Conservation (phyloP, 2,888 invertebrate genomes). For the Andrena minutula region DNA sequence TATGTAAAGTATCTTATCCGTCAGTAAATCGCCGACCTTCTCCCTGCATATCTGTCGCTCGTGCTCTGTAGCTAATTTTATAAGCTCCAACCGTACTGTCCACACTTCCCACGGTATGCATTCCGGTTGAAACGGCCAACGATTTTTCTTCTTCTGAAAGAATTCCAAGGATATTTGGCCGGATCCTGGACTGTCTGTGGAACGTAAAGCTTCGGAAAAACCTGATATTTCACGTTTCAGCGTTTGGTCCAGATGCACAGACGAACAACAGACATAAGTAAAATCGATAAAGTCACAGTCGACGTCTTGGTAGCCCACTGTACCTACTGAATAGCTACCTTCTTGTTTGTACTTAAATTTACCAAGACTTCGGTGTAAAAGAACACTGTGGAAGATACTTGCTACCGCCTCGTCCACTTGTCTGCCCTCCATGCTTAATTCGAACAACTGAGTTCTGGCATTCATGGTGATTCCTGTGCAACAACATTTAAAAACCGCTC, state of each 20-base stretch:
- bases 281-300: slow-evolving; percentile 99
- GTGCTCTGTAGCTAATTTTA: slow-evolving; percentile 93
- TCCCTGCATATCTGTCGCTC: slow-evolving; percentile 95
- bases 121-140: slow-evolving; percentile 95
- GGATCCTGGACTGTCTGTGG: slow-evolving; percentile 88
- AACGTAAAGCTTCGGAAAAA: slow-evolving; percentile 92
- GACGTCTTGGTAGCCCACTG: slow-evolving; percentile 97
- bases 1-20: slow-evolving; percentile 97
- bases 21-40: slow-evolving; percentile 93
- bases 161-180: slow-evolving; percentile 98
- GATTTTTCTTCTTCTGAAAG: slow-evolving; percentile 95
- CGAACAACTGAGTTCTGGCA: slow-evolving; percentile 92
- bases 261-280: slow-evolving; percentile 98
- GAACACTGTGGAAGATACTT: slow-evolving; percentile 95
- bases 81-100: slow-evolving; percentile 96
- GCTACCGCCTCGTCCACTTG: slow-evolving; percentile 97
- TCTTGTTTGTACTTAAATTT: slow-evolving; percentile 98
- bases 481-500: neutral
- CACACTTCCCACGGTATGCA: slow-evolving; percentile 99
- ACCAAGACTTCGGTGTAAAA: slow-evolving; percentile 95
- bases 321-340: slow-evolving; percentile 97
- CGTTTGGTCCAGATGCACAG: slow-evolving; percentile 90
- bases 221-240: slow-evolving; percentile 91
- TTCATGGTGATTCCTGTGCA: slow-evolving; percentile 87
- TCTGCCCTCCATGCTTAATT: slow-evolving; percentile 94